Evolutionary conservation across 2,888 invertebrate species (phyloP).

Genomic region (Parelbella ahira): DNA sequence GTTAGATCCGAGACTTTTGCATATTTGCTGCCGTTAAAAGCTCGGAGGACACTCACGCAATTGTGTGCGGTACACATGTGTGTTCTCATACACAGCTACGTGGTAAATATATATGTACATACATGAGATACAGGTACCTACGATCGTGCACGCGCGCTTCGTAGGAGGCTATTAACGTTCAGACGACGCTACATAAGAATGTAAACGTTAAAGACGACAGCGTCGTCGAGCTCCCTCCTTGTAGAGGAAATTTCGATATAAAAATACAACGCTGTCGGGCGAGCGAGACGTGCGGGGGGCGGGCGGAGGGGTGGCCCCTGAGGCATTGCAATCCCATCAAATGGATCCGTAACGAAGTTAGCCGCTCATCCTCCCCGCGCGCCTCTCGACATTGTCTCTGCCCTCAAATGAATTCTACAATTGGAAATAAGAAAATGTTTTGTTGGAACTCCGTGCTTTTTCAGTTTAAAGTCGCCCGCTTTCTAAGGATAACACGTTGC

Average conservation of each 20-base stretch:
- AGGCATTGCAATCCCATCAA: constrained; percentile 86
- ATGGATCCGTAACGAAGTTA: constrained; percentile 90
- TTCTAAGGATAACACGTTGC: constrained; percentile 60
- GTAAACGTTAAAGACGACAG: constrained; percentile 79
- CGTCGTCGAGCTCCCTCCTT: constrained; percentile 65
- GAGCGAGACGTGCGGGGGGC: constrained; percentile 43
- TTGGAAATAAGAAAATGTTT: constrained; percentile 82
- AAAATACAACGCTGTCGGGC: constrained; percentile 70
- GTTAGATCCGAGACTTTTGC: constrained; percentile 61
- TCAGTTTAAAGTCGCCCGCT: constrained; percentile 76
- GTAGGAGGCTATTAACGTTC: constrained; percentile 75
- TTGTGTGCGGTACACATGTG: constrained; percentile 39
- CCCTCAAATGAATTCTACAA: constrained; percentile 82
- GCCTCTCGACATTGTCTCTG: constrained; percentile 79
- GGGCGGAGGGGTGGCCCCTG: constrained; percentile 64
- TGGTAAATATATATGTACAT: constrained; percentile 31
- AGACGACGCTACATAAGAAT: constrained; percentile 79
- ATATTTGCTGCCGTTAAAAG: constrained; percentile 62
- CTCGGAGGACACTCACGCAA: constrained; percentile 57
- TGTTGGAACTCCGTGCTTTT: constrained; percentile 76
- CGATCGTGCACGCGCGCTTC: constrained; percentile 51
- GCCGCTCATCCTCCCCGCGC: constrained; percentile 81
- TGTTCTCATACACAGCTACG: constrained; percentile 33
- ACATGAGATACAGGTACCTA: constrained; percentile 35
- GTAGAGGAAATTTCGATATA: constrained; percentile 79